These are phyloP conservation scores for Pantherophis vulpinus DNA, from an alignment of 2,797 vertebrate species.

Conservation along the genomic window DNA sequence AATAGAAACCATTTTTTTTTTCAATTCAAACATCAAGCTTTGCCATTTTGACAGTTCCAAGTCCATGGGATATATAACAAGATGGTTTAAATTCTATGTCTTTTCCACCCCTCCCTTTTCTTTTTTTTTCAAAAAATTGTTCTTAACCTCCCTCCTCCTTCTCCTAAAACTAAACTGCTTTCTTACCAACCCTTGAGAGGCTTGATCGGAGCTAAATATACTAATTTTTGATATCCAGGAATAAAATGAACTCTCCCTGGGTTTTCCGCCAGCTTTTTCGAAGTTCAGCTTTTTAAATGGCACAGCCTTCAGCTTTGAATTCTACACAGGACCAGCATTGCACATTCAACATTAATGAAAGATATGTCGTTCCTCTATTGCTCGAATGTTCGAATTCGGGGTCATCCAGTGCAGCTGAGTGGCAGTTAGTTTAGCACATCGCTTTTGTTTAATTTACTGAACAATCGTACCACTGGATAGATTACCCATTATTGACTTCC, in stretches of 20 bases:
- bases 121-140: slow-evolving; percentile 42
- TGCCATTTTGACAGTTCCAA: slow-evolving; percentile 71
- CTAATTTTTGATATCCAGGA: slow-evolving; percentile 63
- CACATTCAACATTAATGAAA: background rate
- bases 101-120: background rate
- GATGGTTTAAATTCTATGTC: slow-evolving; percentile 70
- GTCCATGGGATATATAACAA: slow-evolving; percentile 66
- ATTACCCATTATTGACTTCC: background rate
- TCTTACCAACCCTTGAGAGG: slow-evolving; percentile 64
- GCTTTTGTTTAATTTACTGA: background rate
- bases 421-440: background rate
- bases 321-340: background rate
- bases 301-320: background rate
- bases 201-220: slow-evolving; percentile 63
- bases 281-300: slow-evolving; percentile 33
- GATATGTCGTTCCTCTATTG: background rate
- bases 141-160: slow-evolving; percentile 58
- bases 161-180: slow-evolving; percentile 63
- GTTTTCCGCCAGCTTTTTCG: slow-evolving; percentile 53
- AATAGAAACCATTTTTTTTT: slow-evolving; percentile 61
- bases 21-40: slow-evolving; percentile 63
- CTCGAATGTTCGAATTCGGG: background rate
- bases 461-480: background rate
- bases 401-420: background rate
- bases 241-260: slow-evolving; percentile 59